These are phyloP conservation scores for Strigamia crassipes DNA, from an alignment of 2,888 invertebrate species.

Conservation along the genomic window DNA sequence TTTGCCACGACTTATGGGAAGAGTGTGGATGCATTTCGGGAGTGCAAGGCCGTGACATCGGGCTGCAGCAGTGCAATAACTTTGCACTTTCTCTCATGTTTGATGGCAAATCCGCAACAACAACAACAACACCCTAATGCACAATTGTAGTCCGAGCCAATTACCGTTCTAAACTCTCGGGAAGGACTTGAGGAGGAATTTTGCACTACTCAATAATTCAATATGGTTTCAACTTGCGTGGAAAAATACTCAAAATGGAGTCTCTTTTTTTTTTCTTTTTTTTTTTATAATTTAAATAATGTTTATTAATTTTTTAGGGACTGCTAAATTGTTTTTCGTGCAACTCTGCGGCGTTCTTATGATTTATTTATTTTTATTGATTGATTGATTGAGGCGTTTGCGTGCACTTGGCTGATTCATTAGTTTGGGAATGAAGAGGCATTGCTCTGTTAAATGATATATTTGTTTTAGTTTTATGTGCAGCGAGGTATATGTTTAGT, in stretches of 20 bases:
- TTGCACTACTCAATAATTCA: constrained; percentile 2
- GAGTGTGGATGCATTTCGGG: background rate
- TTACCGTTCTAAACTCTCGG: background rate
- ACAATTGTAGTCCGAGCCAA: constrained; percentile 27
- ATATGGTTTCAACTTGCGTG: background rate
- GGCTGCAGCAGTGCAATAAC: background rate
- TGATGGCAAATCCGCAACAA: constrained; percentile 21
- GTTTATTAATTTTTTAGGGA: too few relatives aligned
- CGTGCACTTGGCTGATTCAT: background rate
- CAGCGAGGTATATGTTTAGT: background rate
- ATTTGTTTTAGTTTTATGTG: background rate
- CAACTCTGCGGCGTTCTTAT: too few relatives aligned
- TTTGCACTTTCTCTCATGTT: background rate
- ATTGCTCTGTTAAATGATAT: background rate
- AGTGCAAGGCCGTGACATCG: constrained; percentile 26
- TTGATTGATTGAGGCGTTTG: too few relatives aligned
- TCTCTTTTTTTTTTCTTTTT: background rate
- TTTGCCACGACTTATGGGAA: background rate
- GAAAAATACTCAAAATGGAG: too few relatives aligned
- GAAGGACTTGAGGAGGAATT: background rate
- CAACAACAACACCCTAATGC: constrained; percentile 36
- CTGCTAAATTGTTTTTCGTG: background rate
- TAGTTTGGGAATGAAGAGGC: background rate
- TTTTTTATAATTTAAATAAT: too few relatives aligned
- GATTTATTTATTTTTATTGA: too few relatives aligned